Evolutionary conservation across 2,113 vertebrate species (phyloP), one percentile per base, ranked within the genome.

Genomic region (Thymallus thymallus): DNA sequence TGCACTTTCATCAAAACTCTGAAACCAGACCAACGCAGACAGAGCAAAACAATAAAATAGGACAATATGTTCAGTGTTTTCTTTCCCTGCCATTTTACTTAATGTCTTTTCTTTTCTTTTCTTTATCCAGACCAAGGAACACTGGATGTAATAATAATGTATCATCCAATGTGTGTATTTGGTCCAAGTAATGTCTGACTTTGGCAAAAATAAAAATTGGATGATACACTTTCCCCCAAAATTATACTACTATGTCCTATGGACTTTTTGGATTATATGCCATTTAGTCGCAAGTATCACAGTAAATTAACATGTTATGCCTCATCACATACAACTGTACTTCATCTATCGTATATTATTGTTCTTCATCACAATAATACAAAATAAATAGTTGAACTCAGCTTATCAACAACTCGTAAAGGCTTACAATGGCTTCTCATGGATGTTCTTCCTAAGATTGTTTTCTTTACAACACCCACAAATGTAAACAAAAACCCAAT

Each of bases 121-220:
- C n/a, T n/a, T 26, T 2, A 62, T 72, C 32, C n/a, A 65, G 22
- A 6, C n/a, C 71, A 73, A 63, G 18, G 75, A 76, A 85, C 68
- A 16, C 24, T 71, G 63, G 51, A 76, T 56, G n/a, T 58, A 18
- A 74, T 20, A 12, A 20, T 29, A 6, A 20, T 29, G 5, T 56
- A 67, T 73, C 60, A 32, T 67, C 55, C 67, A 6, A 75, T 73
- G 70, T 66, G 14, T 66, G 14, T 13, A 56, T 71, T 81, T 76
- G 77, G 61, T 69, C 73, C 58, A 29, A 72, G 22, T 63, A 46
- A 66, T 24, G 24, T 3, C 23, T 24, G 72, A 82, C 82, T 88
- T 90, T 90, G 88, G 83, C 74, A 80, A 83, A 85, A 64, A 85
- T 85, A 88, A 90, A 90, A 86, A 80, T 24, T 64, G 63, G 30